Evolutionary conservation across 2,113 vertebrate genomes (phyloP).

Genomic region (Pachyramphus minor): DNA sequence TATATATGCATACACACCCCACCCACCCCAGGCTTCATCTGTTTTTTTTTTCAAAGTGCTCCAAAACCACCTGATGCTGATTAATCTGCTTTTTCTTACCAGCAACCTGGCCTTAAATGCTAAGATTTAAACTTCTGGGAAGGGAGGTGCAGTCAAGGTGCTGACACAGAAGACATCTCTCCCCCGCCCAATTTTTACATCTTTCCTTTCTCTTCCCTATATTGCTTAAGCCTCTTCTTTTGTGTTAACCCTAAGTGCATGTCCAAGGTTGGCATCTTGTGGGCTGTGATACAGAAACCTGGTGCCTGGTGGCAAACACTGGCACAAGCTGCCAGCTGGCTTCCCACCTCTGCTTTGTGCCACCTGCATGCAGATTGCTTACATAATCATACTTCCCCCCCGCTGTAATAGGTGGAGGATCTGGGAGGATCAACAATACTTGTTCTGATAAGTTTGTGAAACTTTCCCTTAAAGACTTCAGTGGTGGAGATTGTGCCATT

Average conservation of each 20-base stretch:
- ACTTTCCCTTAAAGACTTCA: background rate
- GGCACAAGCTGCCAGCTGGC: background rate
- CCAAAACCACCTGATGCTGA: background rate
- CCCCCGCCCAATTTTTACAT: background rate
- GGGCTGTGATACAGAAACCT: background rate
- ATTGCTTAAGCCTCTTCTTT: background rate
- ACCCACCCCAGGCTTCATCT: background rate
- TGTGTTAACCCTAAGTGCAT: background rate
- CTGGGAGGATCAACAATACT: background rate
- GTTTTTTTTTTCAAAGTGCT: background rate
- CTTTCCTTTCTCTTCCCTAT: background rate
- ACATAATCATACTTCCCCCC: background rate
- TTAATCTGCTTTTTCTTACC: background rate
- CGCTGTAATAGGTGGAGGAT: background rate
- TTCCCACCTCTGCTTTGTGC: background rate
- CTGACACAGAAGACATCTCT: background rate
- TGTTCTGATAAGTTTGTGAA: background rate
- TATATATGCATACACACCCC: background rate
- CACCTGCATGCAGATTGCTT: background rate
- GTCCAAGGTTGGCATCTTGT: background rate
- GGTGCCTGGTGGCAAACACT: background rate
- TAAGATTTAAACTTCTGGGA: background rate
- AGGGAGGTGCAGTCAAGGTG: background rate
- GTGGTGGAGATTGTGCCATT: background rate
- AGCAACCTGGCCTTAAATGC: background rate